phyloP scores from a whole-genome alignment of 2,797 vertebrate genomes.

The Karalla daura region DNA sequence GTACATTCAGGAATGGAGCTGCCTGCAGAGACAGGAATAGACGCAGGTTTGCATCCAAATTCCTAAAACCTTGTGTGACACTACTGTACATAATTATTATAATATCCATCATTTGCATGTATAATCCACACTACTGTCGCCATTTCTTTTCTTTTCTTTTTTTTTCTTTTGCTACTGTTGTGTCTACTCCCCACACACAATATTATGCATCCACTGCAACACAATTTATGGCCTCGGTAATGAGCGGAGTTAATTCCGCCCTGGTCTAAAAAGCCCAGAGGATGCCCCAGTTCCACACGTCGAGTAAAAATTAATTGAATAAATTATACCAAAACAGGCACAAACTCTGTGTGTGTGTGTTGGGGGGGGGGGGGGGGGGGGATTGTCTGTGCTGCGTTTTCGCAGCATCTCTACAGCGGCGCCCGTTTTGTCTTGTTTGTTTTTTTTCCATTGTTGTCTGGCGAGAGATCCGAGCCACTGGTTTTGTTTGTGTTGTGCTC shows the following conservation, averaged over 20 bases:
- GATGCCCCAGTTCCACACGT: neutral
- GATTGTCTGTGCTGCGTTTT: too few relatives aligned
- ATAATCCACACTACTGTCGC: too few relatives aligned
- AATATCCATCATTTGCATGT: too few relatives aligned
- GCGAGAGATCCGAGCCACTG: constrained; percentile 29
- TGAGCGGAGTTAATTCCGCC: neutral
- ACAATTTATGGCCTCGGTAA: neutral
- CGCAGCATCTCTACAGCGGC: neutral
- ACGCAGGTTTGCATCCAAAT: constrained; percentile 9
- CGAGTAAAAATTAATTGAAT: neutral
- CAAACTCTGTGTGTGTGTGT: neutral
- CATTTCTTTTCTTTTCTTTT: too few relatives aligned
- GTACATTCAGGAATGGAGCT: constrained; percentile 9
- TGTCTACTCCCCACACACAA: neutral
- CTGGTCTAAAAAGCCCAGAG: neutral
- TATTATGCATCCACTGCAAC: neutral
- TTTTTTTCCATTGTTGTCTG: constrained; percentile 20
- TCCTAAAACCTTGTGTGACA: neutral
- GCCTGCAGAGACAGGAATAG: constrained; percentile 16
- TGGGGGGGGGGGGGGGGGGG: too few relatives aligned
- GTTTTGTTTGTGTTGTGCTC: constrained; percentile 37
- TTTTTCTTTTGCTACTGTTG: neutral
- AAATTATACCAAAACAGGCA: neutral
- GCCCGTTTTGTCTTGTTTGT: neutral
- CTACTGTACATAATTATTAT: too few relatives aligned